phyloP scores from a whole-genome alignment of 2,113 vertebrate genomes.

The Esox niger region DNA sequence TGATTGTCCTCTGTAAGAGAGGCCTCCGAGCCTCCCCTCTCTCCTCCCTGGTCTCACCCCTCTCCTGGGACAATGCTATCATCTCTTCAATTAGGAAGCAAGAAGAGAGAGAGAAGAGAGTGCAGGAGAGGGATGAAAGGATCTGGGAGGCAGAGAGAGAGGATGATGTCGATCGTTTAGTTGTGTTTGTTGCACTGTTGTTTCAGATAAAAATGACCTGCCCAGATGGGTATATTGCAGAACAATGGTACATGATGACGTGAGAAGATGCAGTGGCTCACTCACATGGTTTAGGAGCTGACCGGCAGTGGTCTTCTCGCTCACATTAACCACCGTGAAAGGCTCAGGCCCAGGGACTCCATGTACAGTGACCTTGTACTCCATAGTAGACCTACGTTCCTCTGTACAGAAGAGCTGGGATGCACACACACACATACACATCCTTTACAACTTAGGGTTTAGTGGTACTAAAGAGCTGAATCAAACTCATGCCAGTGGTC shows the following conservation, averaged over 20 bases:
- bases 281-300: constrained; percentile 86
- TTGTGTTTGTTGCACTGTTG: too few species aligned
- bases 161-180: too few species aligned
- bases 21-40: too few species aligned
- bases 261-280: neutral
- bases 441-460: neutral
- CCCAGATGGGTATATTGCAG: too few species aligned
- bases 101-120: constrained; percentile 9
- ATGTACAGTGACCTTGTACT: constrained; percentile 83
- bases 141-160: neutral
- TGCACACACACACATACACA: neutral
- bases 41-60: constrained; percentile 68
- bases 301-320: constrained; percentile 78
- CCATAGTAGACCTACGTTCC: constrained; percentile 71
- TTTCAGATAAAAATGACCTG: too few species aligned
- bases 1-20: constrained; percentile 62
- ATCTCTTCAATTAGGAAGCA: constrained; percentile 83
- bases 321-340: constrained; percentile 81
- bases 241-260: too few species aligned
- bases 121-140: neutral
- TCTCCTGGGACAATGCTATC: constrained; percentile 79
- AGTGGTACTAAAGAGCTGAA: neutral
- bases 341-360: constrained; percentile 88
- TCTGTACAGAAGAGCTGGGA: constrained; percentile 82
- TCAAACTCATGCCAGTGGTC: neutral